phyloP scores from a whole-genome alignment of 2,113 vertebrate genomes.

The Salminus brasiliensis region DNA sequence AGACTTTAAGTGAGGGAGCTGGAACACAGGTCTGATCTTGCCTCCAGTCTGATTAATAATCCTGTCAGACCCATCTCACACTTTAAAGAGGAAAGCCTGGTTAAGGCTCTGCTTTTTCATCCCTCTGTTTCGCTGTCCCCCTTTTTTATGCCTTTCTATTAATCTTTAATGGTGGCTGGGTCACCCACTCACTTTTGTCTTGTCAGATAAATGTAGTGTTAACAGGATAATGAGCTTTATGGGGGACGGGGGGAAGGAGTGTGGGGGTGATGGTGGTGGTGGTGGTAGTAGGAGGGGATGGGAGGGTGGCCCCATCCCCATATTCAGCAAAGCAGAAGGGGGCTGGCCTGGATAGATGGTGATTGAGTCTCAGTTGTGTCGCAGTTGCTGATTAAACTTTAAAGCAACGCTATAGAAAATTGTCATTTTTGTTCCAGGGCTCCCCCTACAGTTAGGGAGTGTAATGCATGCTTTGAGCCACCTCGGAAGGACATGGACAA shows the following conservation, averaged over 20 bases:
- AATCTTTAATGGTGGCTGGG: constrained; percentile 90
- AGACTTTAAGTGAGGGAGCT: constrained; percentile 73
- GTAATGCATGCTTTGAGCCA: no score
- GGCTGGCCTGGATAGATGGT: neutral
- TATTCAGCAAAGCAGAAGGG: constrained; percentile 65
- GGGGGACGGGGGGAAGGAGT: constrained; percentile 63
- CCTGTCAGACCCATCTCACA: constrained; percentile 86
- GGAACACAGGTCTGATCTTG: constrained; percentile 83
- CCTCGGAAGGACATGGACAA: no score
- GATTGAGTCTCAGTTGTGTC: constrained; percentile 14
- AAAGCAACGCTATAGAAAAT: no score
- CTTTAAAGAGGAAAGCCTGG: constrained; percentile 85
- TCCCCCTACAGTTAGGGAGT: no score
- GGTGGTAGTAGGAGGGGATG: constrained; percentile 63
- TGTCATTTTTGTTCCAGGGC: no score
- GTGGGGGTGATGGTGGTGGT: constrained; percentile 50
- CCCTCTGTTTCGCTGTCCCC: constrained; percentile 58
- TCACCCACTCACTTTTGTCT: constrained; percentile 86
- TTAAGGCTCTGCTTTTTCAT: constrained; percentile 69
- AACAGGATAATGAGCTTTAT: constrained; percentile 92
- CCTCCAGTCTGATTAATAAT: constrained; percentile 89
- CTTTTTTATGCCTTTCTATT: constrained; percentile 84
- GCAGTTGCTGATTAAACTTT: constrained; percentile 11
- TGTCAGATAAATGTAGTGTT: constrained; percentile 94
- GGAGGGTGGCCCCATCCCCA: constrained; percentile 66